phyloP scores from a whole-genome alignment of 35 echinoderm and acorn worm species.

The Hemicentrotus pulcherrimus region DNA sequence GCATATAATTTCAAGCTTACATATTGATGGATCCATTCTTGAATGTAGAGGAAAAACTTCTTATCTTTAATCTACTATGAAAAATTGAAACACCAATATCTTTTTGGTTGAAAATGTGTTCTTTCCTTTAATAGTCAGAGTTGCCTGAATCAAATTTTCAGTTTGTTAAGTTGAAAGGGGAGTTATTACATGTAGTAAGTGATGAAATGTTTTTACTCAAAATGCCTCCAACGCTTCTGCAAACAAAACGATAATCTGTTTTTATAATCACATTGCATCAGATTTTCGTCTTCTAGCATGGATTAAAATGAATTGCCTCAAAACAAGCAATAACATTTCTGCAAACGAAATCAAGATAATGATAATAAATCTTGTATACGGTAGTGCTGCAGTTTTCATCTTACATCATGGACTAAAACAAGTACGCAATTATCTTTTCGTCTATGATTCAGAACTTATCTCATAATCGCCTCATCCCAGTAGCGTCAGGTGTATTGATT shows the following conservation, averaged over 20 bases:
- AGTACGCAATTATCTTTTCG: background rate
- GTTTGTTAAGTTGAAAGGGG: background rate
- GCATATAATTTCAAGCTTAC: too few relatives aligned
- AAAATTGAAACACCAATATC: too few relatives aligned
- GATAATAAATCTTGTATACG: background rate
- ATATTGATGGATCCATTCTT: too few relatives aligned
- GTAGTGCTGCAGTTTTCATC: background rate
- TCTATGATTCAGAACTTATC: background rate
- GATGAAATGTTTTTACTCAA: background rate
- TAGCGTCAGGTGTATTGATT: slow-evolving; percentile 8
- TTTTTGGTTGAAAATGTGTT: background rate
- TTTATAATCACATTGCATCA: too few relatives aligned
- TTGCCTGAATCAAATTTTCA: background rate
- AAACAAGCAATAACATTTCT: background rate
- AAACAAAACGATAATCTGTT: background rate
- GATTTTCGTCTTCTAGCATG: too few relatives aligned
- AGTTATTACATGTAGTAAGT: background rate
- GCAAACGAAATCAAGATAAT: background rate
- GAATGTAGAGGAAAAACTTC: too few relatives aligned
- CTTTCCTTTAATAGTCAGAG: background rate
- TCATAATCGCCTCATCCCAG: background rate
- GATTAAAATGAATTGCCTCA: background rate
- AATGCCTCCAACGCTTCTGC: background rate
- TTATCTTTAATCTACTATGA: too few relatives aligned
- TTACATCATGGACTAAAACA: background rate